A percentile compares a stretch with the other conserved stretches of the same genome.
These are phyloP conservation scores for Aphrophora alni DNA, from an alignment of 2,888 invertebrate genomes.

Conservation along the genomic window DNA sequence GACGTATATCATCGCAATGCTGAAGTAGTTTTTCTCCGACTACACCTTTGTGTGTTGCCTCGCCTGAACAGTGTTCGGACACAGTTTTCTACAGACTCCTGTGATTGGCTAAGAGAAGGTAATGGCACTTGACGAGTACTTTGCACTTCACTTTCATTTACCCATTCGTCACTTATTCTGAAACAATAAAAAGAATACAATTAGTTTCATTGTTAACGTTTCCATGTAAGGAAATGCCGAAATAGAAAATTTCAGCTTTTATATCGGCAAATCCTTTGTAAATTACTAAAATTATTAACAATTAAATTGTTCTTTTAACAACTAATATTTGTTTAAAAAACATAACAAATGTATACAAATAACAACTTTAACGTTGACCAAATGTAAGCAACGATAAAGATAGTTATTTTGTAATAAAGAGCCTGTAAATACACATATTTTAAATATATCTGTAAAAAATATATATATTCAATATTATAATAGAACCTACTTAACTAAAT, in stretches of 20 bases:
- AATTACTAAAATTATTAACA: background rate
- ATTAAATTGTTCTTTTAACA: no score
- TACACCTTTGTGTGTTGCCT: background rate
- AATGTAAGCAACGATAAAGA: background rate
- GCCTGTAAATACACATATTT: no score
- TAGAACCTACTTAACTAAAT: no score
- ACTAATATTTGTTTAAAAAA: background rate
- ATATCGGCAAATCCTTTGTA: background rate
- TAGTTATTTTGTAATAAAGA: no score
- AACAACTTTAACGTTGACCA: no score
- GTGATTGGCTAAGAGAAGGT: background rate
- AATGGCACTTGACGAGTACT: constrained; percentile 55
- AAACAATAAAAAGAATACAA: constrained; percentile 52
- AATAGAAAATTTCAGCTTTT: background rate
- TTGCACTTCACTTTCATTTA: constrained; percentile 66
- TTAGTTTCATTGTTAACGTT: background rate
- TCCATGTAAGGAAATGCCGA: background rate
- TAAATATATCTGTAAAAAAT: no score
- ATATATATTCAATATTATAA: no score
- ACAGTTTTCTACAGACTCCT: background rate
- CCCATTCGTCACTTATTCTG: constrained; percentile 88
- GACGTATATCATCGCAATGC: background rate
- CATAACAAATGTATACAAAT: background rate
- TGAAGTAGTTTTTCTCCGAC: background rate
- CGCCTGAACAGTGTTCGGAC: background rate